phyloP scores from a whole-genome alignment of 2,113 vertebrate genomes.

The Microtus pennsylvanicus region DNA sequence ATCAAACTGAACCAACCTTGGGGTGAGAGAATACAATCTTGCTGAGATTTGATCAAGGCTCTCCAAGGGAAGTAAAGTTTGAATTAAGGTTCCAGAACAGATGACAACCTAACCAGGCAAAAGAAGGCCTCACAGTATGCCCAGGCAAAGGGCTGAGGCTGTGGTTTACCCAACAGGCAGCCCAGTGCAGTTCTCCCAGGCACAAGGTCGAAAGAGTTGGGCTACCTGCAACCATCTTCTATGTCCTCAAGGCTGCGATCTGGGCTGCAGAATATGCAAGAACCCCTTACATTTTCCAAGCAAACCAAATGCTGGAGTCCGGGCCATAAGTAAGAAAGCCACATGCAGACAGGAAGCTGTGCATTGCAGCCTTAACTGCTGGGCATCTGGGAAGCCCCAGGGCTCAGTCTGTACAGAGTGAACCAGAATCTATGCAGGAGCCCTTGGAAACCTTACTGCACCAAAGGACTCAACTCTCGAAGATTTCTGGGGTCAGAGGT shows the following conservation, averaged over 20 bases:
- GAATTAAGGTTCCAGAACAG: background rate
- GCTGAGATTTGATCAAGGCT: background rate
- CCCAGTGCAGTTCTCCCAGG: background rate
- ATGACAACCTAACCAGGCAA: background rate
- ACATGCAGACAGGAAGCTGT: background rate
- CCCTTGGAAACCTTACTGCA: background rate
- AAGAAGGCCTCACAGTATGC: rapidly evolving
- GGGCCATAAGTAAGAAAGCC: background rate
- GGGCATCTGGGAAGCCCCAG: background rate
- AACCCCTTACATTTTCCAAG: background rate
- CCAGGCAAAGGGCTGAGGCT: background rate
- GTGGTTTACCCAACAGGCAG: rapidly evolving
- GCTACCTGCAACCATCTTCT: background rate
- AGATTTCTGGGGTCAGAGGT: background rate
- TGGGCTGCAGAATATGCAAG: background rate
- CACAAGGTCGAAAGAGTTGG: rapidly evolving
- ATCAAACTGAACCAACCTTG: background rate
- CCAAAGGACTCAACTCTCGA: background rate
- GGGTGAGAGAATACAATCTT: rapidly evolving
- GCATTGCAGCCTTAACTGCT: rapidly evolving
- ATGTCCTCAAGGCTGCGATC: background rate
- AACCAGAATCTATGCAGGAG: background rate
- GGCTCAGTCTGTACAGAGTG: background rate
- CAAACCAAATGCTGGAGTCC: background rate
- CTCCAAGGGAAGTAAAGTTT: background rate